Evolutionary conservation across 2,113 vertebrate species (phyloP).

Genomic region (Cebus imitator): DNA sequence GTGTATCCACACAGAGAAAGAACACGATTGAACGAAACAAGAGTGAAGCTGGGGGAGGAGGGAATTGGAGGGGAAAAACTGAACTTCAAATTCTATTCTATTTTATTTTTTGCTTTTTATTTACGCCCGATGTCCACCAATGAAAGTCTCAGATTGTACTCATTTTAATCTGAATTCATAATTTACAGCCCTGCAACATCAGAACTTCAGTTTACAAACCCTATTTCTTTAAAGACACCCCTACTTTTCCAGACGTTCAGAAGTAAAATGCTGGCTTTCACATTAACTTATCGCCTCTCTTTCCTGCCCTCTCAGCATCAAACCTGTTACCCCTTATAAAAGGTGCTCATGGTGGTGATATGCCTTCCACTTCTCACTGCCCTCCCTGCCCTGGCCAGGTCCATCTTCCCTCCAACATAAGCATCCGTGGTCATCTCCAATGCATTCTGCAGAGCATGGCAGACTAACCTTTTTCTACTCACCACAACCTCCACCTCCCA

Average conservation of each 20-base stretch:
- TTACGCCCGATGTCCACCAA: background rate
- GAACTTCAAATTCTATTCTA: background rate
- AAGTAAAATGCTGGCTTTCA: background rate
- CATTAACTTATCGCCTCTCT: background rate
- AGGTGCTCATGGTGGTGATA: background rate
- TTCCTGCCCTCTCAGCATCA: background rate
- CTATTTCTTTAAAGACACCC: background rate
- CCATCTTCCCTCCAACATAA: background rate
- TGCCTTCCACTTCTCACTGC: background rate
- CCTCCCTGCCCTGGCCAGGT: too few species aligned
- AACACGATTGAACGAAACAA: background rate
- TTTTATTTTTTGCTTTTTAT: background rate
- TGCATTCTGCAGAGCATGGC: background rate
- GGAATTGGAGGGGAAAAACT: background rate
- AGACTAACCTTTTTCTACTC: background rate
- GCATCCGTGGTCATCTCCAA: background rate
- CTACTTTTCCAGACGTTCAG: background rate
- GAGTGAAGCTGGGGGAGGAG: background rate
- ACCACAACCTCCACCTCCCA: too few species aligned
- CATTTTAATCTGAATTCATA: background rate
- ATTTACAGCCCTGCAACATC: background rate
- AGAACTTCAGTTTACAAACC: background rate
- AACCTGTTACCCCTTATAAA: background rate
- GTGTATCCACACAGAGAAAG: background rate
- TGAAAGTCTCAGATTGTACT: background rate